Base-by-base conservation (phyloP, 2,113 vertebrate genomes). In the Callorhinus ursinus region DNA sequence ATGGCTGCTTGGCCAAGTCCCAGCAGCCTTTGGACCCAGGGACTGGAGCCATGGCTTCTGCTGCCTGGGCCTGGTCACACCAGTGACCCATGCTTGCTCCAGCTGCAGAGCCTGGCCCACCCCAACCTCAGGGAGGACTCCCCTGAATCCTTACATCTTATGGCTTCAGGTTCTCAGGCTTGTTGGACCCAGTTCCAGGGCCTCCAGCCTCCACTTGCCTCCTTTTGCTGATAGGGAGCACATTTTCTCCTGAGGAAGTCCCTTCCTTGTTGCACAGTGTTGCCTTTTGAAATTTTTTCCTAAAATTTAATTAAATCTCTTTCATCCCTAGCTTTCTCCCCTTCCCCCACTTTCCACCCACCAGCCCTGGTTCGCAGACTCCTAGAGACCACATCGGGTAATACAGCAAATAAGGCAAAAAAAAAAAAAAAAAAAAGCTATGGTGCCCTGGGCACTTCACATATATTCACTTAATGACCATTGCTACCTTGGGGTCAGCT, bases 1-100 rank as follows among this genome's bases (percentile, higher is more conserved):
- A 87, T 96, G 98, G 97, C 97, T 6, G 61, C 83, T 51, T 86
- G 86, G 89, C 96, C 53, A 1, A n/a, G 19, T 3, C 93, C 93
- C 89, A 57, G 93, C 72, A 5, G 61, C 65, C 89, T n/a, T 16
- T 19, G 51, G 87, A 28, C n/a, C 4, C 0, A 0, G 63, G 51
- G 49, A 7, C 59, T 0, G 59, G 28, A 55, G 63, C 49, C 67
- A 0, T 7, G 84, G 83, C 65, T n/a, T 42, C 93, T 69, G 10
- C 77, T n/a, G 92, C 72, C 95, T 19, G n/a, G 88, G 85, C 86
- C 71, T 14, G 22, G 94, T 39, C 67, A 39, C 72, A 36, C 12
- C 5, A 10, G 59, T 42, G 82, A 31, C 19, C n/a, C 33, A 28
- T 0, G 24, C 39, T 9, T 7, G 46, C 77, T 63, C 24, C 24